Base-by-base conservation (phyloP, 2,113 vertebrate species). In the Dipodomys stephensi region DNA sequence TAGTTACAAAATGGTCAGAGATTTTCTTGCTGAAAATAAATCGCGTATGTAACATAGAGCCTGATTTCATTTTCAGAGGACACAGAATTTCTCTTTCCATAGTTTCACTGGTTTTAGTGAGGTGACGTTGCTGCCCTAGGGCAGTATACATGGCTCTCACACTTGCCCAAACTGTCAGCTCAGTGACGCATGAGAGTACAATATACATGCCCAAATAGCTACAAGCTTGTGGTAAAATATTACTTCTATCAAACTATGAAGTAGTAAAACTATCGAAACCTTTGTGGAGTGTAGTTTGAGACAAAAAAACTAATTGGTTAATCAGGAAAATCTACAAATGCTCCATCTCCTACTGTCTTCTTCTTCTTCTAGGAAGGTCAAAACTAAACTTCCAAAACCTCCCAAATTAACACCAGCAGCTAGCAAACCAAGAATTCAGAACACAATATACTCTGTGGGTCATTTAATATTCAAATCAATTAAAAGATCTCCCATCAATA, bases 1-100 rank as follows among this genome's bases (percentile, higher is more conserved):
- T 93, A 84, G 73, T n/a, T 74, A 82, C 44, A 84, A 94, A 95
- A 93, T 67, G 32, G 20, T 35, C 57, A 93, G 93, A 79, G 64
- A 49, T 9, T 86, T 83, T 84, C 72, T 49, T 64, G 28, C 67
- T 82, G 28, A 91, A 94, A 94, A 83, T 87, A 94, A 94, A 81
- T 81, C 35, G 4, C 76, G 18, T 89, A 28, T 88, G 46, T 68
- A 86, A 73, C 4, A 28, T 53, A 77, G 0, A 18, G 6, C 11
- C 27, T 85, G 9, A 16, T 32, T 84, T 64, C 4, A 10, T 79
- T 49, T 19, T 27, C 13, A 7, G 10, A 35, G 19, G 68, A 65
- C 53, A 15, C 20, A 82, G 27, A 79, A 53, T 15, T 81, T 78
- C 11, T 65, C 3, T 62, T 77, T 53, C 20, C 67, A 25, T 13